Evolutionary conservation across 2,888 invertebrate species (phyloP).

Genomic region (Adelognathus sp.): DNA sequence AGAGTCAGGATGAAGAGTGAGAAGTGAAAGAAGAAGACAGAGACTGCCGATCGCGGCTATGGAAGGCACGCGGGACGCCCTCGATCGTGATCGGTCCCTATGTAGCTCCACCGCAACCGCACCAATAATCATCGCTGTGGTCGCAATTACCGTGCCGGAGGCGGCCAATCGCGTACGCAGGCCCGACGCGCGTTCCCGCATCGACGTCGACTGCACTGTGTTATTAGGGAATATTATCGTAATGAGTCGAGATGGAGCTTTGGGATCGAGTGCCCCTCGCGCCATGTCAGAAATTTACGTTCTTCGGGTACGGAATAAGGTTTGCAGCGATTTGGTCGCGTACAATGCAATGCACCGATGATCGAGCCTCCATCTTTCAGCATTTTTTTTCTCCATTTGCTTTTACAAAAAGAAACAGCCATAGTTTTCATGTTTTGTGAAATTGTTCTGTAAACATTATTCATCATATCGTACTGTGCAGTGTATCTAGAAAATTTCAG

Average conservation of each 20-base stretch:
- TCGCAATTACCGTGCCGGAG: slow-evolving; percentile 77
- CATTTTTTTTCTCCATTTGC: background rate
- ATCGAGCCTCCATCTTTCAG: slow-evolving; percentile 30
- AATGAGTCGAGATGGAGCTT: slow-evolving; percentile 70
- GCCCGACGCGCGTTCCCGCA: slow-evolving; percentile 48
- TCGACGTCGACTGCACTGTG: slow-evolving; percentile 69
- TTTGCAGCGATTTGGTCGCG: slow-evolving; percentile 17
- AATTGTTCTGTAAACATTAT: too few species aligned
- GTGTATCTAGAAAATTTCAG: background rate
- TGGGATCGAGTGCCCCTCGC: slow-evolving; percentile 47
- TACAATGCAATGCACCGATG: slow-evolving; percentile 15
- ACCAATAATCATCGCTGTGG: slow-evolving; percentile 78
- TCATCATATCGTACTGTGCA: background rate
- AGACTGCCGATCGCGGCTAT: slow-evolving; percentile 55
- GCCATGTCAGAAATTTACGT: slow-evolving; percentile 42
- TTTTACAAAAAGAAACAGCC: background rate
- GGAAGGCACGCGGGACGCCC: slow-evolving; percentile 65
- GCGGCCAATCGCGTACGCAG: slow-evolving; percentile 73
- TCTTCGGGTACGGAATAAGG: slow-evolving; percentile 16
- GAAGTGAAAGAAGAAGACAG: slow-evolving; percentile 11
- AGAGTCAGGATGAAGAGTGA: slow-evolving; percentile 19
- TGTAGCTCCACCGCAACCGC: slow-evolving; percentile 65
- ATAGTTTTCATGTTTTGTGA: background rate
- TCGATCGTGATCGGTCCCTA: slow-evolving; percentile 74
- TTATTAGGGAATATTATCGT: slow-evolving; percentile 80